These are phyloP conservation scores for Ruditapes philippinarum DNA, from an alignment of 1,140 invertebrate species.

Conservation along the genomic window DNA sequence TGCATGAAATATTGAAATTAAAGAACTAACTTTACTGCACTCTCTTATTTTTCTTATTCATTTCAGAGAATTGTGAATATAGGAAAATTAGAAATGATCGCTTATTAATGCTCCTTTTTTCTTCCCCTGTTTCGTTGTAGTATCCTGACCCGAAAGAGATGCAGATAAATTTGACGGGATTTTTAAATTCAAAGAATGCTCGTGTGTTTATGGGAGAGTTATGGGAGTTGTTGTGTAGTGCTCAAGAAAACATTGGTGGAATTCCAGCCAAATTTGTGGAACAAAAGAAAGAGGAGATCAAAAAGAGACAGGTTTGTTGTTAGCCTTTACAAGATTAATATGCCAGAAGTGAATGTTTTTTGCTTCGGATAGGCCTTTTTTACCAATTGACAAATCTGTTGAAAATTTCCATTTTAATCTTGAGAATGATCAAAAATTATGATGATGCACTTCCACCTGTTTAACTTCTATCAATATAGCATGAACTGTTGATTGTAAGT, in stretches of 20 bases:
- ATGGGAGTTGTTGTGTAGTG: conserved; percentile 97
- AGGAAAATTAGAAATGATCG: no score
- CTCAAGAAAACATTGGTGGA: conserved; percentile 97
- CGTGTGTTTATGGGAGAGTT: conserved; percentile 98
- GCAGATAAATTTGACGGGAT: conserved; percentile 99
- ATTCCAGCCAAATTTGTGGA: conserved; percentile 97
- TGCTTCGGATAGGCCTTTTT: no score
- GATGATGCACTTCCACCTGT: no score
- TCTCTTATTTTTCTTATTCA: not conserved
- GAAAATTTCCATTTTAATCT: no score
- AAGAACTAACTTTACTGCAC: not conserved
- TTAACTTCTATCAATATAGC: no score
- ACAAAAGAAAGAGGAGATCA: conserved; percentile 98
- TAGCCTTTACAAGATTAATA: conserved; percentile 73
- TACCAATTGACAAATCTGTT: no score
- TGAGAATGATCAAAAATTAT: no score
- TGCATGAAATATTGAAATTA: no score
- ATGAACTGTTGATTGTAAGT: no score
- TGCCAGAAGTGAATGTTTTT: no score
- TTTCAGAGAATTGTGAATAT: not conserved
- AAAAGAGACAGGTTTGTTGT: conserved; percentile 88
- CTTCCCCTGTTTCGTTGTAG: conserved; percentile 82
- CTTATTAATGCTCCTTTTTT: conserved; percentile 22
- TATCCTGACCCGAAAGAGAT: conserved; percentile 98
- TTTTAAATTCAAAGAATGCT: conserved; percentile 99